Base-by-base conservation (phyloP, 1,140 invertebrate species). In the Drosophila seguyi region DNA sequence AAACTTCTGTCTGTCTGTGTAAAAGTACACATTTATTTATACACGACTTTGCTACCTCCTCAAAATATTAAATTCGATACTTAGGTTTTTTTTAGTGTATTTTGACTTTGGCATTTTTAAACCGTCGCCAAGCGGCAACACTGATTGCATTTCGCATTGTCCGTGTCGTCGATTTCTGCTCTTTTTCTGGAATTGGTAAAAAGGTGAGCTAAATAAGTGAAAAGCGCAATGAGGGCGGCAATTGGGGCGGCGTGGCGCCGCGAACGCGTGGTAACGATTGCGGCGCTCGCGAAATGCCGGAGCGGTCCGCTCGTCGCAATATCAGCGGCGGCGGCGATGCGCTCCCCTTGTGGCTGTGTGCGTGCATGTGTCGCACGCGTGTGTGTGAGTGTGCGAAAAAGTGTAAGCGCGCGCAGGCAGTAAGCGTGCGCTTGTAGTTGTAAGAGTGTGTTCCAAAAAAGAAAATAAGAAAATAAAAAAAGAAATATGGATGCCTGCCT, bases 391-490 rank as follows among this genome's bases (percentile, higher is more conserved):
- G 55, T 80, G 84, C 85, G 81, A 84, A 82, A 83, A 90, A 84
- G 53, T 84, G 74, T 90, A 90, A 86, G 81, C 87, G 86, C 82
- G 79, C 81, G 86, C 86, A 67, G 82, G 87, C 74, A 90, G 71
- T 69, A 78, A 72, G 61, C 52, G 48, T 88, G 68, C 62, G 66
- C 47, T 84, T 80, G 75, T 79, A 78, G 52, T 69, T 78, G 84
- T 87, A 68, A 73, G 66, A 72, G 77, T 83, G 78, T 73, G 84
- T 88, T 77, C 76, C 82, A 90, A 88, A 88, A 90, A 88, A 90
- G 81, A 90, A 88, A 88, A 90, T 80, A 77, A 69, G 75, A 72
- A 87, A 79, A 79, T 62, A 66, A 72, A 66, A 75, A 86, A 77
- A 86, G 48, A 81, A 88, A 87, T 91, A 86, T 90, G 82, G 83